Conservation (phyloP, 2,888 invertebrate genomes). For the Drosophila robusta region DNA sequence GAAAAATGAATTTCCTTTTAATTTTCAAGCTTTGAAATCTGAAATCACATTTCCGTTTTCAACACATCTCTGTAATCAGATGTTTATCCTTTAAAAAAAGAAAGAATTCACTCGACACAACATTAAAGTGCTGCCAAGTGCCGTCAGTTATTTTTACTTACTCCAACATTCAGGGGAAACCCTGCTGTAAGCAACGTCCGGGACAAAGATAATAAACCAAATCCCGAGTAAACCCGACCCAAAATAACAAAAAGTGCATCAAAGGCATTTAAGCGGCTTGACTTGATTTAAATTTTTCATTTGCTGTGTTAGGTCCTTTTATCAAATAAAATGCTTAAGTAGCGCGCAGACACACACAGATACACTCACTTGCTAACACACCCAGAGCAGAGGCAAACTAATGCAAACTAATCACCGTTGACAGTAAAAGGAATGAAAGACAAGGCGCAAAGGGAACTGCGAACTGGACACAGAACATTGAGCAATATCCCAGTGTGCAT, state of each 20-base stretch:
- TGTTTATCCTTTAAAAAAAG: not conserved
- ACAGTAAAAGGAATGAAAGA: slow-evolving; percentile 59
- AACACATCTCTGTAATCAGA: not conserved
- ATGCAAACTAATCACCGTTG: slow-evolving; percentile 76
- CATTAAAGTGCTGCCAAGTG: slow-evolving; percentile 2
- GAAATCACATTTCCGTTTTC: not conserved
- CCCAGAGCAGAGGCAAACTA: slow-evolving; percentile 38
- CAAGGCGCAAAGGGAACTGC: slow-evolving; percentile 19
- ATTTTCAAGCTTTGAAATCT: not conserved
- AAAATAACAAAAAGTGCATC: slow-evolving; percentile 50
- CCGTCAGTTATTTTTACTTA: not conserved
- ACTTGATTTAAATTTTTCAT: slow-evolving; percentile 65
- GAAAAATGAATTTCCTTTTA: not conserved
- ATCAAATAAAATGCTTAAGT: slow-evolving; percentile 40
- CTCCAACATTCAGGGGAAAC: not conserved
- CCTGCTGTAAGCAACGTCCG: not conserved
- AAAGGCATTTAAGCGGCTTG: slow-evolving; percentile 47
- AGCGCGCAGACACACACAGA: slow-evolving; percentile 12
- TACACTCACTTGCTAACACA: slow-evolving; percentile 6
- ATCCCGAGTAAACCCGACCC: slow-evolving; percentile 24
- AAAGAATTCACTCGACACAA: not conserved
- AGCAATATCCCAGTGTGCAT: slow-evolving; percentile 33
- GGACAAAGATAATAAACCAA: slow-evolving; percentile 21
- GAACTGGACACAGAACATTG: slow-evolving; percentile 44
- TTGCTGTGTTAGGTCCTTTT: slow-evolving; percentile 22